phyloP scores from a whole-genome alignment of 64 coral and sea anemone species.

The Hydrozoanthus tunicans region DNA sequence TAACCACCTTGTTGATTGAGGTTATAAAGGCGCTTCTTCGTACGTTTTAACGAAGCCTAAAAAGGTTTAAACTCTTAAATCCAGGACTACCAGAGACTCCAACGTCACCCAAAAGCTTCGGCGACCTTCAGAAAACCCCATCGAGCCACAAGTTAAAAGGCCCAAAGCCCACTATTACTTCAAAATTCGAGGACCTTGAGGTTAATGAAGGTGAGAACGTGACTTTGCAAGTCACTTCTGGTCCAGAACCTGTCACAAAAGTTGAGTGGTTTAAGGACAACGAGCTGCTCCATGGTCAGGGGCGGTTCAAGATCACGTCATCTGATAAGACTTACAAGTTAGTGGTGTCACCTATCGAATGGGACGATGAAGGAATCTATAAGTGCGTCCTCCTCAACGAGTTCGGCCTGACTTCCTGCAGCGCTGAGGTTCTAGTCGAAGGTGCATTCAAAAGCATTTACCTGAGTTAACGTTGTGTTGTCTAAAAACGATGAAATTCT shows the following conservation, averaged over 20 bases:
- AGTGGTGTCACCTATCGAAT: slow-evolving; percentile 53
- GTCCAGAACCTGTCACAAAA: slow-evolving; percentile 75
- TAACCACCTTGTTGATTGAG: no score
- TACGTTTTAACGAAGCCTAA: background rate
- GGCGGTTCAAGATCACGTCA: slow-evolving; percentile 68
- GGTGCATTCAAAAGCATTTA: slow-evolving; percentile 26
- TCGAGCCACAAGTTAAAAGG: slow-evolving; percentile 51
- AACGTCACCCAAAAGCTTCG: slow-evolving; percentile 46
- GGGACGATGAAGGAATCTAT: slow-evolving; percentile 90
- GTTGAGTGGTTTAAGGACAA: slow-evolving; percentile 96
- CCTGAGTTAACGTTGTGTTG: background rate
- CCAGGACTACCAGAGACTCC: slow-evolving; percentile 30
- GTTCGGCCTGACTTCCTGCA: slow-evolving; percentile 80
- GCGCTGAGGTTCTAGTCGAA: slow-evolving; percentile 87
- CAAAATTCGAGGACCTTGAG: slow-evolving; percentile 62
- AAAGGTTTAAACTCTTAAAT: background rate
- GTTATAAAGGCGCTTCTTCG: no score
- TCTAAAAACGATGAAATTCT: background rate
- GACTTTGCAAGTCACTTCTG: slow-evolving; percentile 70
- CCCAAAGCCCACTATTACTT: slow-evolving; percentile 72
- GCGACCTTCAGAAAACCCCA: slow-evolving; percentile 26
- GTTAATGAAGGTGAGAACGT: slow-evolving; percentile 77
- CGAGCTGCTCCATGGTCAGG: slow-evolving; percentile 66
- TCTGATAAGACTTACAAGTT: slow-evolving; percentile 52
- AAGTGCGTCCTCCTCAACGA: slow-evolving; percentile 90